Evolutionary conservation across 2,113 vertebrate genomes (phyloP).

Genomic region (Fregata magnificens): DNA sequence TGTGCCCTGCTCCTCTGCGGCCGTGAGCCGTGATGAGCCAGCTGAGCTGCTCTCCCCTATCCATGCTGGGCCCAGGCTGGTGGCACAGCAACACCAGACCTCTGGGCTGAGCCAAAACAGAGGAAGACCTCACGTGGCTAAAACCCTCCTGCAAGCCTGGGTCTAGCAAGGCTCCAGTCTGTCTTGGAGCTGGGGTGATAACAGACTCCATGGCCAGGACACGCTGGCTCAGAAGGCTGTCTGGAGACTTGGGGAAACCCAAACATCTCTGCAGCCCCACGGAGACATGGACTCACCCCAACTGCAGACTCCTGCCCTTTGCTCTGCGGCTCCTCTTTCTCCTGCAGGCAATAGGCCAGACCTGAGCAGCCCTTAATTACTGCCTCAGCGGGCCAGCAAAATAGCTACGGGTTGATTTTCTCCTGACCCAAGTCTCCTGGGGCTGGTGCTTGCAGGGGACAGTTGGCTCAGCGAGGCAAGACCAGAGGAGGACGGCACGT

Average conservation of each 20-base stretch:
- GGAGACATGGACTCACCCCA: fast-evolving
- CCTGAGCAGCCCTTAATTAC: neutral
- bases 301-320: neutral
- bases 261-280: neutral
- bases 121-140: neutral
- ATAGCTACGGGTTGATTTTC: neutral
- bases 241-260: neutral
- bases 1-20: neutral
- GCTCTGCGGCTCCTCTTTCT: neutral
- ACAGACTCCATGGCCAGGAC: neutral
- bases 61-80: neutral
- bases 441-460: neutral
- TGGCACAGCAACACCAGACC: neutral
- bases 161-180: neutral
- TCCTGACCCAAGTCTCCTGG: neutral
- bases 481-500: neutral
- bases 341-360: neutral
- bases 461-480: neutral
- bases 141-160: neutral
- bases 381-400: neutral
- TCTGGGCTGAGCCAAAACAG: neutral
- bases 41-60: neutral
- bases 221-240: neutral
- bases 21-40: fast-evolving
- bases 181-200: neutral